Evolutionary conservation across 2,797 vertebrate species (phyloP).

Genomic region (Furcifer pardalis): DNA sequence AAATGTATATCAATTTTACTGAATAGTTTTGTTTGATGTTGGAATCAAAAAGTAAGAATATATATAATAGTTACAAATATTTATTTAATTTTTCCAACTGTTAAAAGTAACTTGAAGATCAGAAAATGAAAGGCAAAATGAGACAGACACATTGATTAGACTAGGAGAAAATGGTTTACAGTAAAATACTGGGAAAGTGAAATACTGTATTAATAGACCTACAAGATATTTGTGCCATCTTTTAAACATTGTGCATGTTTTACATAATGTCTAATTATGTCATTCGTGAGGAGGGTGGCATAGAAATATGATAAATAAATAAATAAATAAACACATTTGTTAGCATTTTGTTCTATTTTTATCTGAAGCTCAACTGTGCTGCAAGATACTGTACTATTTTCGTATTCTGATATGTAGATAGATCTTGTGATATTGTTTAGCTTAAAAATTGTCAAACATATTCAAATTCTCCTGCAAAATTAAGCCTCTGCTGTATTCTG

Average conservation of each 20-base stretch:
- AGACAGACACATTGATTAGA: background rate
- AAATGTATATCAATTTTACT: background rate
- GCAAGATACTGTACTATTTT: background rate
- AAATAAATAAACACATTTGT: background rate
- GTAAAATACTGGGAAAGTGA: background rate
- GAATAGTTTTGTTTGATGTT: background rate
- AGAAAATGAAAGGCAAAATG: background rate
- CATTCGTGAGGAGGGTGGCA: too few relatives aligned
- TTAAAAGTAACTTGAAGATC: background rate
- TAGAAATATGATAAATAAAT: too few relatives aligned
- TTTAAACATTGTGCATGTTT: background rate
- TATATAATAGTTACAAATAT: background rate
- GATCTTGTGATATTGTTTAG: conserved; percentile 9
- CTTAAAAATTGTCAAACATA: background rate
- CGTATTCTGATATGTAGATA: background rate
- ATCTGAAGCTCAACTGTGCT: conserved; percentile 6
- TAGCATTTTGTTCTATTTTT: conserved; percentile 24
- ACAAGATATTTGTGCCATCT: background rate
- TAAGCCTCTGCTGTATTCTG: background rate
- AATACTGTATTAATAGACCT: background rate
- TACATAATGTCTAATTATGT: background rate
- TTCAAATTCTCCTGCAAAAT: background rate
- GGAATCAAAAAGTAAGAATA: background rate
- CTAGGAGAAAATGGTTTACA: background rate
- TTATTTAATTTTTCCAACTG: background rate